Evolutionary conservation across 2,888 invertebrate species (phyloP).

Genomic region (Ditylenchus weischeri): DNA sequence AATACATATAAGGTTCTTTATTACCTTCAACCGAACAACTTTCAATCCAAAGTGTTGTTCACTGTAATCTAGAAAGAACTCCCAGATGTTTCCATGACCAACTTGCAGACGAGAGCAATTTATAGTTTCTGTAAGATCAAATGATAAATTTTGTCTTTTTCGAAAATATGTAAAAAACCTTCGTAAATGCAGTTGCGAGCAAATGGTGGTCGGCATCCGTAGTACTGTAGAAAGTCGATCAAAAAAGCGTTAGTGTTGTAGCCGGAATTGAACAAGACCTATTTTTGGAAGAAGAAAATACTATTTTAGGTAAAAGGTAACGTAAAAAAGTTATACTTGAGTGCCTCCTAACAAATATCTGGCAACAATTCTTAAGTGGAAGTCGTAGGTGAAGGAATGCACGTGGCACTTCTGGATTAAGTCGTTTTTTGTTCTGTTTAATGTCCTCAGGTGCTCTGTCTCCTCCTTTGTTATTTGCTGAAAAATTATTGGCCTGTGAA

Average conservation of each 20-base stretch:
- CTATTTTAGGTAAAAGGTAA: not conserved
- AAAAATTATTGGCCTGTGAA: not conserved
- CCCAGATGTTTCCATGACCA: constrained; percentile 69
- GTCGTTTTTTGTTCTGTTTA: constrained; percentile 35
- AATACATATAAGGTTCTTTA: too few relatives aligned
- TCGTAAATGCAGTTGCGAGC: constrained; percentile 72
- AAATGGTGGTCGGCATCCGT: constrained; percentile 74
- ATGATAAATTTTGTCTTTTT: not conserved
- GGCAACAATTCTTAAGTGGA: constrained; percentile 46
- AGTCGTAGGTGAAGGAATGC: constrained; percentile 58
- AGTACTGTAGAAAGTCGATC: constrained; percentile 75
- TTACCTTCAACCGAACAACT: constrained; percentile 66
- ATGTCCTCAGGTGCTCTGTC: not conserved
- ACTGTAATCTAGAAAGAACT: constrained; percentile 69
- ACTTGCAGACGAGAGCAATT: constrained; percentile 67
- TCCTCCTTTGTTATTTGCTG: constrained; percentile 7
- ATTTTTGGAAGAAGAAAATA: not conserved
- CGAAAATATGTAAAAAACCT: constrained; percentile 61
- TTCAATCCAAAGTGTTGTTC: constrained; percentile 71
- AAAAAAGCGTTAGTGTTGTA: constrained; percentile 74
- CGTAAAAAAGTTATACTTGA: constrained; percentile 22
- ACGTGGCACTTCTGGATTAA: constrained; percentile 43
- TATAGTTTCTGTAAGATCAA: constrained; percentile 63
- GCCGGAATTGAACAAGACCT: constrained; percentile 60
- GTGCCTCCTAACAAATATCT: constrained; percentile 39